phyloP scores from a whole-genome alignment of 2,888 invertebrate species.

The Pollenia amentaria region DNA sequence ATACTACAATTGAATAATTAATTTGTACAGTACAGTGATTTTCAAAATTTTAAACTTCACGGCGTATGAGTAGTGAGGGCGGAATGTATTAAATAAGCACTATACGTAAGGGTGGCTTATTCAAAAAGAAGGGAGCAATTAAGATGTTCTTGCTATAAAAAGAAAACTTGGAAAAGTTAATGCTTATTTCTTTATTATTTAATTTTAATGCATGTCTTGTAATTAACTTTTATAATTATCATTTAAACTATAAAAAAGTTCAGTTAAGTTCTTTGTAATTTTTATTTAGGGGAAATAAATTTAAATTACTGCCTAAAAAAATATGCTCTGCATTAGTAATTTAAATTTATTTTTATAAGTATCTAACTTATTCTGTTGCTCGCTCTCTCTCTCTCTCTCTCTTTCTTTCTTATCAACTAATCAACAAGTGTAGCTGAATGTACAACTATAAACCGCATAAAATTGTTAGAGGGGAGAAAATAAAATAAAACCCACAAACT shows the following conservation, averaged over 20 bases:
- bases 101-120: background rate
- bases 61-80: constrained; percentile 6
- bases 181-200: background rate
- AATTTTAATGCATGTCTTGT: background rate
- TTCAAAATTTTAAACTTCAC: background rate
- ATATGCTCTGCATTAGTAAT: background rate
- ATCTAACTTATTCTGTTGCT: too few species aligned
- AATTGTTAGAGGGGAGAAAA: background rate
- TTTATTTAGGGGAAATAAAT: background rate
- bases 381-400: background rate
- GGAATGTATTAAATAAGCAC: background rate
- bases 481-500: background rate
- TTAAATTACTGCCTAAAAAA: constrained; percentile 10
- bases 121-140: background rate
- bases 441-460: constrained; percentile 2
- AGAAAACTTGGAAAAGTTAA: background rate
- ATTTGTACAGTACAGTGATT: constrained; percentile 17
- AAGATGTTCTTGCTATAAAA: background rate
- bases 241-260: background rate
- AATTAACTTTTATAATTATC: constrained; percentile 20
- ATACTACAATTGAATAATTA: constrained; percentile 37
- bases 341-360: background rate
- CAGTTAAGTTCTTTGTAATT: background rate
- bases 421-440: constrained; percentile 8
- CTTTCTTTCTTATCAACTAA: background rate